Percentiles rank a stretch among this genome's conserved stretches.
These are phyloP conservation scores for Daubentonia madagascariensis DNA, from an alignment of 2,113 vertebrate genomes.

Conservation along the genomic window DNA sequence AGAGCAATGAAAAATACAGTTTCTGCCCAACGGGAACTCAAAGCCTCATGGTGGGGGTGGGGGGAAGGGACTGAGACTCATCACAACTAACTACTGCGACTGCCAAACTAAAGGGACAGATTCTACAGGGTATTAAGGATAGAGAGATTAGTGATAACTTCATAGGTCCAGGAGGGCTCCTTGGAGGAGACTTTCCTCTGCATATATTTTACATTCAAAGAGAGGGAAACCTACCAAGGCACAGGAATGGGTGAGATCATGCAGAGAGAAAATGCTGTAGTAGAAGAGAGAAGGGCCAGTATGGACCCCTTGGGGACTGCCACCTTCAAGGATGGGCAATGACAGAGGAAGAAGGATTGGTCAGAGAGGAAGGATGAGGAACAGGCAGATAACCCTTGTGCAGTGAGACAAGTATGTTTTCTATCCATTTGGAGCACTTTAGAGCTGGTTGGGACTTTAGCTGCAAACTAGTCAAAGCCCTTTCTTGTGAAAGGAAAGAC, in stretches of 20 bases:
- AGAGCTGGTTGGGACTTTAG: background rate
- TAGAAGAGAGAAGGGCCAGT: background rate
- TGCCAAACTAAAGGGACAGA: background rate
- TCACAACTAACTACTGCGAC: background rate
- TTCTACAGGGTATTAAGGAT: background rate
- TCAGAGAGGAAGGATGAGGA: background rate
- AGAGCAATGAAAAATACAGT: background rate
- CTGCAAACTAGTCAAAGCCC: background rate
- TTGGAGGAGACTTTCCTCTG: background rate
- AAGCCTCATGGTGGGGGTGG: background rate
- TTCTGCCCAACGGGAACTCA: background rate
- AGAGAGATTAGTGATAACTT: background rate
- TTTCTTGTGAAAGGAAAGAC: background rate
- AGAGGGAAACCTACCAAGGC: background rate
- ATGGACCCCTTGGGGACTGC: background rate
- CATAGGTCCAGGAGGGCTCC: background rate
- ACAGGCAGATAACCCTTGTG: background rate
- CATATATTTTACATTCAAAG: background rate
- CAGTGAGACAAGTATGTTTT: background rate
- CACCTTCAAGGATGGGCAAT: background rate
- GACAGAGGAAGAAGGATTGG: background rate
- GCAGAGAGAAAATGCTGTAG: background rate
- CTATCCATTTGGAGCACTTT: background rate
- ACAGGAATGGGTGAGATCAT: background rate
- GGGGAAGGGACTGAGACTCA: background rate